Conservation (phyloP, 2,888 invertebrate species). For the Lissonota sp. region DNA sequence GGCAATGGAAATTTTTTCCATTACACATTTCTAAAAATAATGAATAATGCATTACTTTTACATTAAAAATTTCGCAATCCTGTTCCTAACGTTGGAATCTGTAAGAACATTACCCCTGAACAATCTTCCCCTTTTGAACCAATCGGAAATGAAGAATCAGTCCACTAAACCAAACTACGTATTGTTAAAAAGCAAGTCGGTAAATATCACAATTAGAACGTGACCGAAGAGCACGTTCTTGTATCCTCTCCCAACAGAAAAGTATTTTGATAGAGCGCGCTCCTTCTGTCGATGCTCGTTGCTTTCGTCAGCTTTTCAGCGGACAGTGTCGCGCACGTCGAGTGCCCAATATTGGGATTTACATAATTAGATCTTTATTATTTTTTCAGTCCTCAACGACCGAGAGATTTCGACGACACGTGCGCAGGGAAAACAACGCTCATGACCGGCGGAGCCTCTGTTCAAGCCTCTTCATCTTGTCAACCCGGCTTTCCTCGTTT, state of each 20-base stretch:
- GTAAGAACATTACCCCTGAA: too few relatives aligned
- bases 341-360: slow-evolving; percentile 78
- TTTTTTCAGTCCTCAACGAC: slow-evolving; percentile 70
- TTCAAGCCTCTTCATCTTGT: too few relatives aligned
- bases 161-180: too few relatives aligned
- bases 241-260: slow-evolving; percentile 57
- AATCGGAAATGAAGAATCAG: too few relatives aligned
- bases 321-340: slow-evolving; percentile 68
- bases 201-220: slow-evolving; percentile 60
- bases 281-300: slow-evolving; percentile 30
- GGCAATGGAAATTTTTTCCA: too few relatives aligned
- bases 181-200: too few relatives aligned
- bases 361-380: slow-evolving; percentile 81
- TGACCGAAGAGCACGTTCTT: slow-evolving; percentile 76
- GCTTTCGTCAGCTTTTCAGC: slow-evolving; percentile 43
- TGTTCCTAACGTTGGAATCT: too few relatives aligned
- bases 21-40: too few relatives aligned
- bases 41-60: too few relatives aligned
- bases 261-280: slow-evolving; percentile 81
- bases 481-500: slow-evolving; percentile 5
- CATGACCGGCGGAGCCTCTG: too few relatives aligned
- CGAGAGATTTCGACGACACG: slow-evolving; percentile 74
- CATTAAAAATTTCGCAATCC: too few relatives aligned
- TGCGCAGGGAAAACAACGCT: slow-evolving; percentile 74
- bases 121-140: too few relatives aligned